Evolutionary conservation across 2,113 vertebrate species (phyloP), one percentile per base, ranked within the genome.

Genomic region (Excalfactoria chinensis): DNA sequence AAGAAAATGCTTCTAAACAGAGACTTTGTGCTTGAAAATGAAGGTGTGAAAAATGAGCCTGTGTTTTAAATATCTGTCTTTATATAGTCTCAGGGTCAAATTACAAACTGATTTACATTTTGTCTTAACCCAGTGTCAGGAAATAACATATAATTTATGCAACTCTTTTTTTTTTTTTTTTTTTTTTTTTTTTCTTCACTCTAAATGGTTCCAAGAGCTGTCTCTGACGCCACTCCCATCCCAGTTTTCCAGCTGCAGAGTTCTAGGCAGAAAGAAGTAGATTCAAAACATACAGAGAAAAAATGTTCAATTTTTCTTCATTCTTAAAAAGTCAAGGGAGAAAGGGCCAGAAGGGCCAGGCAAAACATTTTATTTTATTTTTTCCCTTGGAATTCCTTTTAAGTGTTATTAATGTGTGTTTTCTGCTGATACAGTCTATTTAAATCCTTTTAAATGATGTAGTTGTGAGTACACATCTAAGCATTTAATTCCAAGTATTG

Each of bases 41-140:
- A 66, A 76, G 55, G 60, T 89, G 56, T 85, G 43, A 91, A 90
- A 89, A 85, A 87, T 18, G 17, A 90, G 34, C 6, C 30, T 7
- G 19, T 63, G 34, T 6, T 88, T 90, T 93, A 83, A 83, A 87
- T 83, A 85, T 56, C 49, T 87, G 32, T 67, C 77, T 88, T 53
- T 87, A 13, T 74, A 40, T 26, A 87, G 56, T 74, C 78, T 80
- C 5, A 2, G 64, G 37, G 69, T n/a, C 60, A 88, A 88, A 89
- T 79, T 89, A 55, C n/a, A 91, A 92, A 87, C 49, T 91, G 81
- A 83, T 86, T 92, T 87, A 92, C n/a, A 60, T 85, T 89, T 14
- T 88, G 13, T 87, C 64, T 78, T 85, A 80, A 43, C 71, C 37
- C 14, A 3, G 0, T 74, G 64, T 89, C 16, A 6, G 48, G 68